Evolutionary conservation across 2,888 invertebrate genomes (phyloP).

Genomic region (Drosophila anomalipes): DNA sequence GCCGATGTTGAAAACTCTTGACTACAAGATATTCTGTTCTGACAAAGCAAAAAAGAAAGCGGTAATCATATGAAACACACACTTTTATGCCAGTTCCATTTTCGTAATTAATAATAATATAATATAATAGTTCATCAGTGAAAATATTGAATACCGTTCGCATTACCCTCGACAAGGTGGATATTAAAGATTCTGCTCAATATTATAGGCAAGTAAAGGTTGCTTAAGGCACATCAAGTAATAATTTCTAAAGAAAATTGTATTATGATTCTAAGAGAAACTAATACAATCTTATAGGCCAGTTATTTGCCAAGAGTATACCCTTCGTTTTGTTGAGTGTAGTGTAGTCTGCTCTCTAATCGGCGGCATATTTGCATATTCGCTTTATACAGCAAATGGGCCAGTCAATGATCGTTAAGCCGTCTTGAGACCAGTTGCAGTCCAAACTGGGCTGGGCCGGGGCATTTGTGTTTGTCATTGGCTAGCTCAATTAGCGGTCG

Average conservation of each 20-base stretch:
- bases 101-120: not conserved
- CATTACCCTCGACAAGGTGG: too few relatives aligned
- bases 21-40: not conserved
- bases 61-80: not conserved
- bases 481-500: slow-evolving; percentile 66
- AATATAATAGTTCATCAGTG: not conserved
- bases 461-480: slow-evolving; percentile 74
- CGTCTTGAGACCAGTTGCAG: slow-evolving; percentile 57
- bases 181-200: not conserved
- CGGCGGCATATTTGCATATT: slow-evolving; percentile 80
- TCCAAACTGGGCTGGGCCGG: slow-evolving; percentile 51
- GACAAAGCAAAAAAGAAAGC: not conserved
- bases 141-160: not conserved
- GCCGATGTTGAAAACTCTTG: not conserved
- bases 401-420: slow-evolving; percentile 78
- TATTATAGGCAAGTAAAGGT: not conserved
- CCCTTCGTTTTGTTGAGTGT: slow-evolving; percentile 30
- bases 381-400: slow-evolving; percentile 75
- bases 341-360: slow-evolving; percentile 55
- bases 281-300: not conserved
- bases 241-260: not conserved
- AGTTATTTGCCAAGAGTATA: not conserved
- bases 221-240: not conserved
- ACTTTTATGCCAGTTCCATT: not conserved
- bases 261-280: not conserved